Evolutionary conservation across 2,113 vertebrate species (phyloP).

Genomic region (Gnathochromis pfefferi): DNA sequence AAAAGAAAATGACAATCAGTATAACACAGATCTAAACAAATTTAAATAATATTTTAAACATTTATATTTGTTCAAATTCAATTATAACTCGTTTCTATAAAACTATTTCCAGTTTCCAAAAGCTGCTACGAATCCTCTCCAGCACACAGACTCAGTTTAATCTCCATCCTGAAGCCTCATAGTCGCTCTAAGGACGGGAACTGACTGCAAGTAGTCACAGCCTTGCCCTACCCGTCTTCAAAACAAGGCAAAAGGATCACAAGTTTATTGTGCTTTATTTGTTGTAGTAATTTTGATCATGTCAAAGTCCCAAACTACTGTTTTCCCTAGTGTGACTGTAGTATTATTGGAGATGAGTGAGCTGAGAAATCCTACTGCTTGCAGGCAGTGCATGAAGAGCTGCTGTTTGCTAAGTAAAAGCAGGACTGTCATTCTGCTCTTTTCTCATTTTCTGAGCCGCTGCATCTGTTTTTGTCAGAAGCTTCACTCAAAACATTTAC

Average conservation of each 20-base stretch:
- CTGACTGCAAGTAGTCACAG: not conserved
- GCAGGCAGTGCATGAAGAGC: not conserved
- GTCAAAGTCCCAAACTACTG: not conserved
- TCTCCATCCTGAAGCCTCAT: not conserved
- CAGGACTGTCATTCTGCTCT: not conserved
- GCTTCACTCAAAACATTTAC: constrained; percentile 2
- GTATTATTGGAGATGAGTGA: not conserved
- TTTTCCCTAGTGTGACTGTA: not conserved
- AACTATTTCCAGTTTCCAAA: not conserved
- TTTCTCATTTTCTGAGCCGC: not conserved
- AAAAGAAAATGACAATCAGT: not conserved
- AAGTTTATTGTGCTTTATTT: not conserved
- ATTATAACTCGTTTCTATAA: not conserved
- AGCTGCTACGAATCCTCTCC: not conserved
- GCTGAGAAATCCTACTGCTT: not conserved
- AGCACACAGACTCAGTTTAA: not conserved
- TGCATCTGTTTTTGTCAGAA: constrained; percentile 21
- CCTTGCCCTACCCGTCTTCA: not conserved
- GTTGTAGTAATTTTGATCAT: not conserved
- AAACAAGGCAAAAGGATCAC: not conserved
- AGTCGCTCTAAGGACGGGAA: not conserved
- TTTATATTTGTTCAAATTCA: not conserved
- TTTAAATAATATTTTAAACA: not conserved
- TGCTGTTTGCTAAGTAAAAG: constrained; percentile 12
- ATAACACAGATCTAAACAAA: not conserved